Base-by-base conservation (phyloP, 1,140 invertebrate genomes). In the Zaprionus africanus region DNA sequence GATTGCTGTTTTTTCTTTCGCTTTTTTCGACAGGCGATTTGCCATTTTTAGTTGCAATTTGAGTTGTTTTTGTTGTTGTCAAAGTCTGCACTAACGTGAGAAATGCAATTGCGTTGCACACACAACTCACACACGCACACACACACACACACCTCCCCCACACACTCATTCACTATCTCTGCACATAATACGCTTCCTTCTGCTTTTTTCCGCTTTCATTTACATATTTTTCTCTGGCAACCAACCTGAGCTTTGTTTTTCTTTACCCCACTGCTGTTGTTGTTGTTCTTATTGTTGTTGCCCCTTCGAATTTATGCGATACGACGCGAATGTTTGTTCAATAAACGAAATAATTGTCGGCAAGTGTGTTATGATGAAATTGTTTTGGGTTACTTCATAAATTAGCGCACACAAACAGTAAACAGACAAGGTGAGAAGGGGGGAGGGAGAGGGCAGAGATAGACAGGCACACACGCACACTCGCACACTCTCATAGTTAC, bases 371-470 rank as follows among this genome's bases (percentile, higher is more conserved):
- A 81, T 88, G 85, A 90, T 88, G 81, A 88, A 88, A 88, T 88
- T 88, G 85, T 88, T 90, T 88, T 88, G 84, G 84, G 84, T 90
- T 88, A 90, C 84, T 88, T 88, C 85, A 90, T 88, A 88, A 88
- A 88, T 88, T 88, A 88, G 81, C 81, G 78, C 81, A 86, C 78
- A 86, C 69, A 60, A 73, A 66, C 62, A 70, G 59, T 56, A 43
- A 61, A 51, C 61, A 64, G 61, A 36, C 26, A 63, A 17, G 36
- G 13, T 19, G 28, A 34, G 7, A 22, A 31, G 11, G 31, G 5
- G 28, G 28, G 28, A 22, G 13, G 56, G 1, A 7, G 13, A 1
- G 9, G 11, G 28, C 22, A 28, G 31, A 38, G 17, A 31, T 5
- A 26, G 13, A 24, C 24, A 56, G 7, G n/a, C 5, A n/a, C 58